Evolutionary conservation across 2,797 vertebrate species (phyloP).

Genomic region (Toxotes lorentzi): DNA sequence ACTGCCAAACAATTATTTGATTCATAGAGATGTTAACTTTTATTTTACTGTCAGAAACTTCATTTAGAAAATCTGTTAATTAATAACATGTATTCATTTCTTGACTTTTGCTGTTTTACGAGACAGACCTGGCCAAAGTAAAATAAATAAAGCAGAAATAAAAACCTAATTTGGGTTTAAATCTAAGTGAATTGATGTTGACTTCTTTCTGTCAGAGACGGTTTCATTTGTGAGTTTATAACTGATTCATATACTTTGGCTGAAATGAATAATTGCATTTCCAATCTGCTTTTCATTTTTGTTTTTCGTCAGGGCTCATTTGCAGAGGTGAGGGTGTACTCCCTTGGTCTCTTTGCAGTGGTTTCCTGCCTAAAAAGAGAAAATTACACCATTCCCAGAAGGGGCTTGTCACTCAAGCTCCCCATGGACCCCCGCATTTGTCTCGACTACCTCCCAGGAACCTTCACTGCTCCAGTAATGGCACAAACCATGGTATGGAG

Average conservation of each 20-base stretch:
- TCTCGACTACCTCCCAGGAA: slow-evolving; percentile 87
- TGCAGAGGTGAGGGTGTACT: slow-evolving; percentile 88
- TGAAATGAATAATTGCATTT: background rate
- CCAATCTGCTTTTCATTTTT: slow-evolving; percentile 1
- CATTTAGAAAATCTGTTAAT: background rate
- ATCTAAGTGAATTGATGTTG: background rate
- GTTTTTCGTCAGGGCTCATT: slow-evolving; percentile 82
- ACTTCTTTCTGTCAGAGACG: background rate
- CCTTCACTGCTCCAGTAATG: slow-evolving; percentile 84
- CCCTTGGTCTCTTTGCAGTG: slow-evolving; percentile 91
- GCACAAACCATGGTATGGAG: slow-evolving; percentile 85
- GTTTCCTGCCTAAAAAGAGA: slow-evolving; percentile 91
- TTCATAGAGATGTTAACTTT: background rate
- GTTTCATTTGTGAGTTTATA: background rate
- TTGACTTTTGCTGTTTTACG: background rate
- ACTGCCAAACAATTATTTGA: background rate
- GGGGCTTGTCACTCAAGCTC: slow-evolving; percentile 86
- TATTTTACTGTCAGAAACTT: background rate
- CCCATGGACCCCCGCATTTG: slow-evolving; percentile 87
- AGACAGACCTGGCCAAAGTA: background rate
- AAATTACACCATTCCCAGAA: slow-evolving; percentile 87
- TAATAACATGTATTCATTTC: background rate
- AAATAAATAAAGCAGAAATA: background rate
- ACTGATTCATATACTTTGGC: background rate
- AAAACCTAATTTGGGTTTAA: background rate